Conservation (phyloP, 2,113 vertebrate genomes). For the Pogona vitticeps region DNA sequence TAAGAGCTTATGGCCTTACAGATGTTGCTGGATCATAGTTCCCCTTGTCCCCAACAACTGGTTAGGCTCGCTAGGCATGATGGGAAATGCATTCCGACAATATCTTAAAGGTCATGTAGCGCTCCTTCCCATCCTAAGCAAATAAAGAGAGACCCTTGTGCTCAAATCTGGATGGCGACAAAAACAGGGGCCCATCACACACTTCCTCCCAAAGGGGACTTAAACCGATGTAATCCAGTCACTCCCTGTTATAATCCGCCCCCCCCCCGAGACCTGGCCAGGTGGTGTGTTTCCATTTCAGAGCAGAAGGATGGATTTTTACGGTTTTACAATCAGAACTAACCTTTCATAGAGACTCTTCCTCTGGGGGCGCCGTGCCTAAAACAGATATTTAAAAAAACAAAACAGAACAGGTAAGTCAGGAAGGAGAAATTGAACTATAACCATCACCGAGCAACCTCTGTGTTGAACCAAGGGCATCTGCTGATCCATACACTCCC, state of each 20-base stretch:
- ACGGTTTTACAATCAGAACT: slow-evolving; percentile 26
- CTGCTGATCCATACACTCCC: too few species aligned
- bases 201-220: too few species aligned
- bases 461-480: neutral
- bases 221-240: too few species aligned
- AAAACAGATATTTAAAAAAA: slow-evolving; percentile 39
- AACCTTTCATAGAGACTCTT: slow-evolving; percentile 91
- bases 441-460: neutral
- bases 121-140: neutral
- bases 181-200: neutral
- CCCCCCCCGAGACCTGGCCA: too few species aligned
- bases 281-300: neutral
- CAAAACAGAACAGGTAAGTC: neutral
- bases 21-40: too few species aligned
- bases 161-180: neutral
- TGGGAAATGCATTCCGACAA: too few species aligned
- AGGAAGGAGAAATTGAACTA: neutral
- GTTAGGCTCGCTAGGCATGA: too few species aligned
- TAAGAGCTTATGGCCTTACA: too few species aligned
- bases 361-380: slow-evolving; percentile 86
- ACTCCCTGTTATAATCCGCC: too few species aligned
- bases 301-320: neutral
- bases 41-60: too few species aligned
- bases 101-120: neutral
- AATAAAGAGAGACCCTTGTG: neutral